Evolutionary conservation across 2,113 vertebrate species (phyloP), one percentile per base, ranked within the genome.

Genomic region (Bujurquina vittata): DNA sequence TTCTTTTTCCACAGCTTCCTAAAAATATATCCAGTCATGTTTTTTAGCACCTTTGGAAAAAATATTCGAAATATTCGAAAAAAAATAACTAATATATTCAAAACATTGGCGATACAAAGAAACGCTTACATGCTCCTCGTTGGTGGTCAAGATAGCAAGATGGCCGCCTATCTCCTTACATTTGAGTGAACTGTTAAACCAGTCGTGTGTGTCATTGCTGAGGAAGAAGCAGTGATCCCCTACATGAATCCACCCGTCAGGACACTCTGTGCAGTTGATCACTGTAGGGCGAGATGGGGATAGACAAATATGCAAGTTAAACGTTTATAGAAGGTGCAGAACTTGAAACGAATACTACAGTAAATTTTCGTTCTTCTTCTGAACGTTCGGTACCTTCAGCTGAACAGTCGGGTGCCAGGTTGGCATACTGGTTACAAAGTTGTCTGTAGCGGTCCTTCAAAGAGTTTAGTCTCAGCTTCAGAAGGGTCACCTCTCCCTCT

Each of bases 81-180:
- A n/a, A n/a, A n/a, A n/a, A n/a, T n/a, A n/a, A n/a, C n/a, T n/a
- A 2, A 12, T 29, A 3, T 15, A 61, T 46, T 20, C 2, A 5
- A 43, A 15, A 35, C 8, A 52, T 23, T 56, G 14, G 10, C 3
- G 18, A 1, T 3, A 62, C 9, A 29, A 11, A 67, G 7, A 82
- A 35, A 35, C 1, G 55, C 84, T 77, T 60, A 83, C 74, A 57
- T 84, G 78, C 54, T 87, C 52, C 37, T 74, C 83, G 59, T 33
- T 73, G 20, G 56, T 89, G 17, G 75, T 85, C 54, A 89, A 40
- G 29, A 76, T 81, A 61, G 85, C 85, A 0, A 89, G 84, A 46
- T 85, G 83, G 54, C 52, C 23, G 0, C 86, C 89, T 0, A 12
- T 4, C 18, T 74, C 33, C 56, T 14, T 2, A 46, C 83, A 87